Evolutionary conservation across 2,797 vertebrate genomes (phyloP), one percentile per base, ranked within the genome.

Genomic region (Lutjanus campechanus): DNA sequence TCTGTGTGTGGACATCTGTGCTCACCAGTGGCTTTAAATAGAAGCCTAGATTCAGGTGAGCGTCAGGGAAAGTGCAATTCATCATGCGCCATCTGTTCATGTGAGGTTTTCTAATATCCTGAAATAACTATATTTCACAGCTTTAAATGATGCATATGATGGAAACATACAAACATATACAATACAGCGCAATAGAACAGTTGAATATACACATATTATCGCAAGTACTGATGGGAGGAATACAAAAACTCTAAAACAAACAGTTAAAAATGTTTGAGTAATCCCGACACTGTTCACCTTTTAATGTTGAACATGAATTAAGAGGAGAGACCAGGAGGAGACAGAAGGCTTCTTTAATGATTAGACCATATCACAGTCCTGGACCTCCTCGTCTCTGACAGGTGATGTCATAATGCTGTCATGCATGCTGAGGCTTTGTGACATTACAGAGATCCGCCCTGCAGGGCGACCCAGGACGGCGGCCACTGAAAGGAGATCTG

Each of bases 11-110:
- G 59, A 72, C 76, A 75, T 79, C 53, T 84, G 59, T 60, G 66
- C 63, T 71, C 25, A 61, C 19, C 16, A 2, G 11, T 54, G 22
- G 22, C 81, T 82, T 84, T 82, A 82, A 87, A 87, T 77, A 85
- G 84, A 81, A 76, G 54, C 50, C 17, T 8, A 43, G n/a, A 65
- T 59, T 79, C 72, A 64, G 43, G 65, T 77, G 65, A 88, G 46
- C 66, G 16, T 65, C 51, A 63, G 41, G 43, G 73, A 64, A 69
- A 67, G 64, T 54, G 19, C 59, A 5, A 41, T 46, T 72, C 72
- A 73, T 55, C 51, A 59, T n/a, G 10, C 43, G 66, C 82, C 82
- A 80, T 81, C 69, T 85, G 82, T 54, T 72, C 70, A 10, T 71
- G 19, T 62, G n/a, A 8, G 9, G 1, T 41, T 64, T 50, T 81